Evolutionary conservation across 2,797 vertebrate species (phyloP), one percentile per base, ranked within the genome.

Genomic region (Sebastes miniatus): DNA sequence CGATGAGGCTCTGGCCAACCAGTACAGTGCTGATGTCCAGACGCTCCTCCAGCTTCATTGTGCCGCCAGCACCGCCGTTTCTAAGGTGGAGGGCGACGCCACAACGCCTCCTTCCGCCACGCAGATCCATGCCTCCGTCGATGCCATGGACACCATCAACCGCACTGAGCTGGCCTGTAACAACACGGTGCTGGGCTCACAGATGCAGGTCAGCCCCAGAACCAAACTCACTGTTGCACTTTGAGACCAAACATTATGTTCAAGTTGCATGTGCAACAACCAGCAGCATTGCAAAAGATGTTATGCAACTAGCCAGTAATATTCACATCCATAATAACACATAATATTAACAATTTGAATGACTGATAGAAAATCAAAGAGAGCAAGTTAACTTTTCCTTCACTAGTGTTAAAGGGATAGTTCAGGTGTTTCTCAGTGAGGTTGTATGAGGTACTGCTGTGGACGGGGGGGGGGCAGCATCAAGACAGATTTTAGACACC

Each of bases 1-100:
- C 6, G 98, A 99, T 89, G 98, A 99, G 93, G 98, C 98, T 79
- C 94, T 97, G 81, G 95, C 95, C 2, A 99, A 99, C 95, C 98
- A 99, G 90, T 99, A 99, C 91, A 99, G 98, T 14, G 98, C 98
- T 5, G 98, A 99, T 59, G 95, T 99, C 43, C 98, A 99, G 89
- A 98, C 96, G 36, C 94, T 99, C 66, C 95, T 99, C 70, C 96
- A 98, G 89, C 95, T 96, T 14, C 97, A 97, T 80, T 95, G 97
- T 0, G 93, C 96, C 71, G 95, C 96, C 77, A 96, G 88, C 89
- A 89, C 81, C 65, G 61, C 89, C 0, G 77, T 89, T 36, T 65
- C 92, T 6, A 88, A 90, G 76, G 22, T 76, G 0, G 92, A 93
- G 69, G 77, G 85, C 2, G 50, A 76, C 12, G 31, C 73, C 11